Evolutionary conservation across 2,113 vertebrate species (phyloP), one percentile per base, ranked within the genome.

Genomic region (crab-eating macaque (Macaca fascicularis)): DNA sequence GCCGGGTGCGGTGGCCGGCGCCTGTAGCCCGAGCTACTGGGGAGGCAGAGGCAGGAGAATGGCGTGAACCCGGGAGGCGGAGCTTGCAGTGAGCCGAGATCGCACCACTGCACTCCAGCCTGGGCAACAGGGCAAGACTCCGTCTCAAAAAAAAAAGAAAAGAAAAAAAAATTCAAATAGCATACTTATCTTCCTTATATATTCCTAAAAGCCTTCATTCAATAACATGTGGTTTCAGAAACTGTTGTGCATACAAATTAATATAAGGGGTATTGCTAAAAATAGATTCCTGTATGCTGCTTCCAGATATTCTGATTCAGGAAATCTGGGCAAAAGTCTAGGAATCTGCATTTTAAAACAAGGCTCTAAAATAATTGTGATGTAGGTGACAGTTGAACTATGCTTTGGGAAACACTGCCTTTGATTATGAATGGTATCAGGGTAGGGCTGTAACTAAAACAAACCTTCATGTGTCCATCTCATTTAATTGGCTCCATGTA

Each of bases 291-390:
- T 52, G 12, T 76, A n/a, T 78, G 70, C 16, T 76, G 50, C 32
- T 95, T 97, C 72, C 23, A 94, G 57, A 81, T 92, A 91, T 30
- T 90, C 89, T 55, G 23, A 86, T 64, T 85, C 83, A 95, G 92
- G 52, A 96, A 92, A 94, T 45, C 74, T 96, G 94, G 92, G 90
- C n/a, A 25, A 17, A 75, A 89, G 92, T 89, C 96, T 78, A 97
- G 97, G 96, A 94, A 93, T 94, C 81, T 97, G 82, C 48, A 94
- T 97, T 97, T 95, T 89, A 45, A 95, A 95, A 81, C 32, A 97
- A 96, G 86, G 75, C 83, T 38, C 32, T 48, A 61, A 79, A 94
- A 61, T 89, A 93, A 80, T 94, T 93, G 59, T 90, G 97, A 90
- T 80, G 90, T 82, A 96, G 93, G 93, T 96, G 86, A 92, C 57